A percentile compares a stretch with the other conserved stretches of the same genome.
phyloP scores from a whole-genome alignment of 2,888 invertebrate species.

The Dione vanillae region DNA sequence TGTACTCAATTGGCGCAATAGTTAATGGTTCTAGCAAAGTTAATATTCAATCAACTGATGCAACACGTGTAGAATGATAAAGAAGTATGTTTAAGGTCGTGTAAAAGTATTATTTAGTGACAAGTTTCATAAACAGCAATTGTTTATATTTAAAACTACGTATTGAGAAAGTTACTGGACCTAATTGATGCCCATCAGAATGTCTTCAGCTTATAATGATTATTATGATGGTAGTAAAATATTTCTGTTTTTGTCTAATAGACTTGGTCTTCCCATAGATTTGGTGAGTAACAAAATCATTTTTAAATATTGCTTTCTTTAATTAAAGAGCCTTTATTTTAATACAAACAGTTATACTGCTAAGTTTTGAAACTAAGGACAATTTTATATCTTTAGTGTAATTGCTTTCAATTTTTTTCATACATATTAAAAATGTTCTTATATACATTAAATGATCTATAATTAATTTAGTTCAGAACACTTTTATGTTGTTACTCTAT shows the following conservation, averaged over 20 bases:
- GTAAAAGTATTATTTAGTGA: slow-evolving; percentile 17
- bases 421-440: neutral
- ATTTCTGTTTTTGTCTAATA: slow-evolving; percentile 87
- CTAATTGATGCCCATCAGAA: slow-evolving; percentile 45
- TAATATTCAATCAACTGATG: slow-evolving; percentile 32
- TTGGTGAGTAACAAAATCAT: slow-evolving; percentile 83
- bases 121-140: slow-evolving; percentile 11
- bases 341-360: no score
- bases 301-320: slow-evolving; percentile 36
- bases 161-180: slow-evolving; percentile 26
- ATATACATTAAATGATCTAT: neutral
- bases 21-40: slow-evolving; percentile 38
- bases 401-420: neutral
- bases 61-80: slow-evolving; percentile 27
- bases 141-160: slow-evolving; percentile 1
- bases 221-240: slow-evolving; percentile 89
- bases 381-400: neutral
- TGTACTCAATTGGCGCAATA: slow-evolving; percentile 43
- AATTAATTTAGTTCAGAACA: neutral
- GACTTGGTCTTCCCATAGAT: slow-evolving; percentile 90
- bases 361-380: neutral
- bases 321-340: slow-evolving; percentile 15
- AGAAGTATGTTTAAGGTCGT: slow-evolving; percentile 29
- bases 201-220: slow-evolving; percentile 67
- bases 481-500: slow-evolving; percentile 48